A percentile compares a stretch with the other conserved stretches of the same genome.
Evolutionary conservation across 1,140 invertebrate genomes (phyloP).

Genomic region (Sitobion miscanthi): DNA sequence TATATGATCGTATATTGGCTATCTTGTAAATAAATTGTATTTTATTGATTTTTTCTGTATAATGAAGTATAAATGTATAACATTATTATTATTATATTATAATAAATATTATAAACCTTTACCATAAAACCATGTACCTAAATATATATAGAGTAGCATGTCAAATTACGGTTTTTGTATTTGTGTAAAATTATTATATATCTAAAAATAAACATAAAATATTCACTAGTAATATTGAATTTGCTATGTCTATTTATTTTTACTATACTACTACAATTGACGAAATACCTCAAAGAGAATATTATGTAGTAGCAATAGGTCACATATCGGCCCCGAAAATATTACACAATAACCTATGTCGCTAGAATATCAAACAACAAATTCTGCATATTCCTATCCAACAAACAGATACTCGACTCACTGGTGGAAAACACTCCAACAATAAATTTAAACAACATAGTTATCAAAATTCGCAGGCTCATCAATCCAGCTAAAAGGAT

Average conservation of each 20-base stretch:
- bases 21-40: conserved; percentile 52
- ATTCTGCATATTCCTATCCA: no score
- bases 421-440: no score
- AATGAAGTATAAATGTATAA: conserved; percentile 48
- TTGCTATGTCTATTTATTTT: background rate
- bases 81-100: conserved; percentile 35
- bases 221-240: conserved; percentile 39
- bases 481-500: no score
- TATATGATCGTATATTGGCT: conserved; percentile 41
- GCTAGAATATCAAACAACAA: no score
- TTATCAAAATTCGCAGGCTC: no score
- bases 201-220: conserved; percentile 49
- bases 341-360: no score
- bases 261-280: no score
- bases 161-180: conserved; percentile 53
- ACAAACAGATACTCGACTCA: no score
- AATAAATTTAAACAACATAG: no score
- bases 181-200: conserved; percentile 50
- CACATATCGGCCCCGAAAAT: no score
- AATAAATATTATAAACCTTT: conserved; percentile 28
- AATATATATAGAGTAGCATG: conserved; percentile 27
- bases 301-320: no score
- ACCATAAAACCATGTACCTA: conserved; percentile 45
- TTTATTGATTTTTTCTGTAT: conserved; percentile 35
- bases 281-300: no score